Base-by-base conservation (phyloP, 2,888 invertebrate genomes). In the Tinea pellionella region DNA sequence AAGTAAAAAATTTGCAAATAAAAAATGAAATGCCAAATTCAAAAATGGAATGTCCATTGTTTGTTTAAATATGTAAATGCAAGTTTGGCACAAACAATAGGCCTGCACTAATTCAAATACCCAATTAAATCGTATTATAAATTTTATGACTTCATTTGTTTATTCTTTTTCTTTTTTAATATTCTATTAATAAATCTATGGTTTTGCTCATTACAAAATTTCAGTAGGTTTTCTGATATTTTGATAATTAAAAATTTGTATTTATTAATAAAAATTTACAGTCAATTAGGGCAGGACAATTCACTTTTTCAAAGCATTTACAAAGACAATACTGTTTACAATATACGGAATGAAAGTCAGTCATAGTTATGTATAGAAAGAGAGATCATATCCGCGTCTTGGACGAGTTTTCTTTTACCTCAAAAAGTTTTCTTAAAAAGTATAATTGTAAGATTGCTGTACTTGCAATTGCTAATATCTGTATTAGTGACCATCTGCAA, bases 351-450 rank as follows among this genome's bases (percentile, higher is more conserved):
- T 24, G 24, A 24, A 41, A 41, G 41, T 43, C 59, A 47, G 43
- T 59, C 43, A 59, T 2, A 15, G 13, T 30, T 12, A 9, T 47
- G 9, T 16, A 12, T 16, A 41, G 13, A 37, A 42, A 42, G 13
- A 18, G 59, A 59, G 60, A 68, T 81, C 79, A 90, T 65, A 90
- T 90, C 70, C 89, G 80, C 51, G 89, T 88, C 66, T 88, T 89
- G 7, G 90, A 89, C 3, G 89, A 85, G 61, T 91, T 91, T 32
- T 89, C 84, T 73, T 93, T 94, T 0, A 93, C 91, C 71, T 95
- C 94, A 74, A 98, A 98, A 11, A 98, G 84, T 84, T 96, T 95
- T 64, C 95, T 90, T 12, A 98, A 94, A 77, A 97, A 97, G 75
- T 92, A 95, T 1, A 97, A 96, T 85, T 96, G 92, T 19, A 92